Base-by-base conservation (phyloP, 2,888 invertebrate species). In the Chalcis sispes region DNA sequence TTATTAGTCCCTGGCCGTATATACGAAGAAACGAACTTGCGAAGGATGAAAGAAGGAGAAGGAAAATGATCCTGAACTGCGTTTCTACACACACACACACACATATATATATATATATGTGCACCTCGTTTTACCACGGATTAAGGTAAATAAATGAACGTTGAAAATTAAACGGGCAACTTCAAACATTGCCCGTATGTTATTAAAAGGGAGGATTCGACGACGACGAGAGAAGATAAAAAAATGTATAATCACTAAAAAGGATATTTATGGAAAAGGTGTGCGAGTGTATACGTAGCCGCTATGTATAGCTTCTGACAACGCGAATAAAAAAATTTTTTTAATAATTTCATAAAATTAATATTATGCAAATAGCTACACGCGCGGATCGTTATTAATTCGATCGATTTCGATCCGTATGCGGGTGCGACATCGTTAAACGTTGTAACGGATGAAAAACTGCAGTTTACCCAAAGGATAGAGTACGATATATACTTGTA, bases 71-170 rank as follows among this genome's bases (percentile, higher is more conserved):
- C n/a, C n/a, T n/a, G n/a, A n/a, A n/a, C 58, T 4, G 25, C 7
- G 50, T n/a, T n/a, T n/a, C n/a, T n/a, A n/a, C n/a, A n/a, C n/a
- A n/a, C 15, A 36, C 61, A 50, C 27, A 48, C 23, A 36, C 13
- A 42, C 42, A 15, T 42, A 13, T 42, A 13, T 42, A 2, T 42
- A 13, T 42, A 13, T 13, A 42, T 13, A 13, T 42, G n/a, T 40
- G 18, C 27, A 40, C 23, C 61, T 62, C 67, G 40, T 48, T 59
- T n/a, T 20, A n/a, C n/a, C n/a, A n/a, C n/a, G 23, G 65, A 65
- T 71, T 75, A 65, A 71, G 70, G 70, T 75, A 75, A 75, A 75
- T 72, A 76, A 72, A 72, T 67, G 32, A 5, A 62, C 64, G 64
- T 29, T 48, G 40, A 58, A 64, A 75, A 70, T 58, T 70, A 58